Conservation (phyloP, 92 coral and sea anemone genomes). For the Micromussa lordhowensis region DNA sequence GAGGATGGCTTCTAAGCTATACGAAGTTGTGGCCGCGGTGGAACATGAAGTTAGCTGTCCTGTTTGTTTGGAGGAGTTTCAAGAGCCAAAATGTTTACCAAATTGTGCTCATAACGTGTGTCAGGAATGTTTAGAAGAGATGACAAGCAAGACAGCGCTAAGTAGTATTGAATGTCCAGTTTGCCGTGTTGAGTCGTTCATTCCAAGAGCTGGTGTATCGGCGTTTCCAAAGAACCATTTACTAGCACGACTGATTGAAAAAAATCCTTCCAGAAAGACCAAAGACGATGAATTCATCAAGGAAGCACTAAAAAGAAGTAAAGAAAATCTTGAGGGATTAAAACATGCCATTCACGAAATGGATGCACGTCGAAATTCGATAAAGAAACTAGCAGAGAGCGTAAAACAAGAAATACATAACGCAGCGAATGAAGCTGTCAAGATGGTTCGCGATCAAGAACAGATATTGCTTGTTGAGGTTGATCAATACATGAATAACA, state of each 20-base stretch:
- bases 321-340: conserved; percentile 33
- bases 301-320: conserved; percentile 53
- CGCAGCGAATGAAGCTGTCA: conserved; percentile 3
- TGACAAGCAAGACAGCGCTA: conserved; percentile 24
- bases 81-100: conserved; percentile 70
- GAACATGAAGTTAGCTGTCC: conserved; percentile 66
- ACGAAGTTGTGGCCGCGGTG: conserved; percentile 19
- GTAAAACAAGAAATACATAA: neutral
- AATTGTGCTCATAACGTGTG: conserved; percentile 74
- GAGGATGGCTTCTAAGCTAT: conserved; percentile 17
- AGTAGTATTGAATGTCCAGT: conserved; percentile 63
- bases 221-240: conserved; percentile 67
- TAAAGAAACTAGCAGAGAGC: conserved; percentile 26
- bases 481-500: conserved; percentile 39
- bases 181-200: conserved; percentile 63
- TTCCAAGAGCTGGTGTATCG: conserved; percentile 61
- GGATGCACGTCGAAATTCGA: conserved; percentile 22
- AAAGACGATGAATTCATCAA: conserved; percentile 44
- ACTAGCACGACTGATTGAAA: conserved; percentile 63
- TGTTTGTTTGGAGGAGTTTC: conserved; percentile 70
- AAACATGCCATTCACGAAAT: conserved; percentile 38
- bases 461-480: conserved; percentile 21
- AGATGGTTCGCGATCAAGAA: conserved; percentile 29
- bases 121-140: conserved; percentile 65
- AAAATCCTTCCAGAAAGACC: conserved; percentile 60